Conservation (phyloP, 2,888 invertebrate species). For the Capitulum mitella region DNA sequence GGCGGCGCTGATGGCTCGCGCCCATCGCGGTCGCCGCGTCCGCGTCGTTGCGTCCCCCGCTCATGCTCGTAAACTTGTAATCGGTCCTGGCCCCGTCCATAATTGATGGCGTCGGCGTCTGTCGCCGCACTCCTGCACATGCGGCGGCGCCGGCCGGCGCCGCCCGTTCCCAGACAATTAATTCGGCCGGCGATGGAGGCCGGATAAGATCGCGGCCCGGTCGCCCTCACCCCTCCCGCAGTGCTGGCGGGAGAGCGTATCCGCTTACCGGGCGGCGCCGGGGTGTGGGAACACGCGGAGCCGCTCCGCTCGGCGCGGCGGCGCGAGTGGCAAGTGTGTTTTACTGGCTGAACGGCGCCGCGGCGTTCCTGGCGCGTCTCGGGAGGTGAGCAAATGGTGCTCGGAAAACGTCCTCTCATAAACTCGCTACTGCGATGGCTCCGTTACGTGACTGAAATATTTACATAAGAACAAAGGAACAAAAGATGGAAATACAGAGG, state of each 20-base stretch:
- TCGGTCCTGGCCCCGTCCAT: background rate
- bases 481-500: background rate
- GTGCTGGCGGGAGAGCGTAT: background rate
- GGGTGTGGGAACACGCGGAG: background rate
- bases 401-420: background rate
- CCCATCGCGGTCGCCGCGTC: background rate
- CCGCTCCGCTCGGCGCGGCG: too few relatives aligned
- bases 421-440: background rate
- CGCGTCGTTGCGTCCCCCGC: background rate
- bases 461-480: background rate
- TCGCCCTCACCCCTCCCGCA: background rate
- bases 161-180: constrained; percentile 16
- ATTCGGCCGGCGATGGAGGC: background rate
- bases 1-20: background rate
- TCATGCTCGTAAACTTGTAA: background rate
- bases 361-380: background rate
- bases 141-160: background rate
- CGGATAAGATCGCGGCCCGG: constrained; percentile 1
- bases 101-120: background rate
- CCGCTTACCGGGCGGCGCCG: background rate
- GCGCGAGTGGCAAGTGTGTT: too few relatives aligned
- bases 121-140: background rate
- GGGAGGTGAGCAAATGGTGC: background rate
- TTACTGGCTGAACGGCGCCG: background rate
- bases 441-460: background rate